Evolutionary conservation across 2,888 invertebrate genomes (phyloP), one percentile per base, ranked within the genome.

Genomic region (Mimas tiliae): DNA sequence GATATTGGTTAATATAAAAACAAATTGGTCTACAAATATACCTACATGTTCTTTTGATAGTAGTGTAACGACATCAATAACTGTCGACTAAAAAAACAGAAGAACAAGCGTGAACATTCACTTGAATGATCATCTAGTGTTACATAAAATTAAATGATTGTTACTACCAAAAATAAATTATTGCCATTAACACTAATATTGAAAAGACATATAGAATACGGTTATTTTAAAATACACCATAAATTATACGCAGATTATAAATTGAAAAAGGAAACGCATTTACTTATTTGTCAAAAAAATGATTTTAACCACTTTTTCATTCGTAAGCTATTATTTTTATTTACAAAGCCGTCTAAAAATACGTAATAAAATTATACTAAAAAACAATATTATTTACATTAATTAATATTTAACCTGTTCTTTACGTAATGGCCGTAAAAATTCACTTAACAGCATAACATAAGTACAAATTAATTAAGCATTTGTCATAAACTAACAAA

Each of bases 401-500:
- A 58, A 12, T 38, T 12, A 4, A 33, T 16, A 19, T 42, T 42
- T 12, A 42, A 19, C 34, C 21, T 6, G 14, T 27, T 27, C n/a
- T 42, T 38, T 42, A 12, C 38, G 42, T 19, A 58, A 58, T 55
- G 16, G 55, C 16, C 16, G 16, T 38, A 6, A 55, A n/a, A 38
- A 38, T 42, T 38, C 42, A 58, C 58, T 42, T 58, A 42, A 11
- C 19, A 1, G 42, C 42, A 42, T 19, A 38, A 42, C 19, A 63
- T 69, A 69, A 69, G 69, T 69, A 69, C 69, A 66, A 62, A 34
- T 68, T 68, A 66, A 68, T 67, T 69, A 67, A 65, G 48, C 63
- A 53, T 62, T 19, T 16, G n/a, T 42, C 16, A 11, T 42, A 42
- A 45, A 45, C 14, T 0, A 58, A 38, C 38, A 42, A 58, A 19